phyloP scores from a whole-genome alignment of 2,797 vertebrate genomes.

The Onychomys arenicola region DNA sequence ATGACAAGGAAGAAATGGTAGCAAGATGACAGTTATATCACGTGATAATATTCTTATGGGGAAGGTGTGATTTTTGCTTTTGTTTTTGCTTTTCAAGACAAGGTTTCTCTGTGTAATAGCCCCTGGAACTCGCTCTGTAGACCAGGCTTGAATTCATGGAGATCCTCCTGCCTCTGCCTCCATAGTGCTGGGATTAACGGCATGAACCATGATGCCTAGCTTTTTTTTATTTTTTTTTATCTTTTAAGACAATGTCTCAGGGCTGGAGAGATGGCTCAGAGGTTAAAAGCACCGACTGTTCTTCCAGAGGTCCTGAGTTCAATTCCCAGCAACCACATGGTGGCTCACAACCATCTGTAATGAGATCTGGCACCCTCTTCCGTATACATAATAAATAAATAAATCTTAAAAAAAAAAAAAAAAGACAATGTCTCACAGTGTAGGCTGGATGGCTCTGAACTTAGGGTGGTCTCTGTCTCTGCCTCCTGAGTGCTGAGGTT shows the following conservation, averaged over 20 bases:
- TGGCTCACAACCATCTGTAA: no score
- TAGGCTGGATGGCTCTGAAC: neutral
- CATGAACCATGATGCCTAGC: accelerated
- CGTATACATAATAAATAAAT: no score
- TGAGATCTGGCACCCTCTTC: no score
- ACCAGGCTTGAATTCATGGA: neutral
- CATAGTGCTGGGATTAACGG: neutral
- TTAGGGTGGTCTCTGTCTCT: neutral
- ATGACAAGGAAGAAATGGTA: neutral
- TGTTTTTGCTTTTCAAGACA: neutral
- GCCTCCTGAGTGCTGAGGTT: neutral
- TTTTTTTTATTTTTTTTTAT: neutral
- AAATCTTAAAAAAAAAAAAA: no score
- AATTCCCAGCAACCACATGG: no score
- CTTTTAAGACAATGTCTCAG: neutral
- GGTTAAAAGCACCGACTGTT: no score
- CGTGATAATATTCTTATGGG: neutral
- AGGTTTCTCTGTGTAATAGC: neutral
- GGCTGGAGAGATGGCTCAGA: no score
- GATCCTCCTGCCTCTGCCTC: neutral
- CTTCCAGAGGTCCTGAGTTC: no score
- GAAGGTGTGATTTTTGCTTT: neutral
- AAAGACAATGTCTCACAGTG: neutral
- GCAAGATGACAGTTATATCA: neutral
- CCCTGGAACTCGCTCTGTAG: neutral